Percentiles rank a stretch among this genome's conserved stretches.
These are phyloP conservation scores for Mus pahari DNA, from an alignment of 2,113 vertebrate species.

Conservation along the genomic window DNA sequence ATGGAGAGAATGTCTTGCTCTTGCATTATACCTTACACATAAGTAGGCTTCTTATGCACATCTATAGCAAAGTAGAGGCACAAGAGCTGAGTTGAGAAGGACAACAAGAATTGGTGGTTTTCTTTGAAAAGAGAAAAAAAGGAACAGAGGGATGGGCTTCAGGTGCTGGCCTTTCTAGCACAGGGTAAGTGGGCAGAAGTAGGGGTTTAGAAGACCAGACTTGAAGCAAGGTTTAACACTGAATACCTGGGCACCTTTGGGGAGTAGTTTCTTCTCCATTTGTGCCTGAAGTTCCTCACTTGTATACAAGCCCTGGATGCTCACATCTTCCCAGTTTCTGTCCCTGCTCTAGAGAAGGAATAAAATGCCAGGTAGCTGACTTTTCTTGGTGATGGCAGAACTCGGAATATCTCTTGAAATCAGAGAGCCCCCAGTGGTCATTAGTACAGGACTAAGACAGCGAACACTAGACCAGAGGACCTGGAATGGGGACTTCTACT, in stretches of 20 bases:
- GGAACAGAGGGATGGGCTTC: not conserved
- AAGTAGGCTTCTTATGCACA: not conserved
- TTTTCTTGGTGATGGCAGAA: not conserved
- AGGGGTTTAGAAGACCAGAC: not conserved
- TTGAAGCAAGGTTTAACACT: conserved; percentile 28
- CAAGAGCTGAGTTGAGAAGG: not conserved
- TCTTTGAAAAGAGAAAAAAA: conserved; percentile 50
- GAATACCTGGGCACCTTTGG: not conserved
- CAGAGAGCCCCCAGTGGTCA: not conserved
- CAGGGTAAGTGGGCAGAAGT: not conserved
- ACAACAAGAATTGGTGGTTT: conserved; percentile 2
- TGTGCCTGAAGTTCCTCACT: not conserved
- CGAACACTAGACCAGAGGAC: not conserved
- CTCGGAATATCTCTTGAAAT: conserved; percentile 31
- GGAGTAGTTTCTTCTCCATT: not conserved
- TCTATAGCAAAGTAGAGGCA: not conserved
- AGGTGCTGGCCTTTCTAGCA: conserved; percentile 15
- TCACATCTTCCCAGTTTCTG: not conserved
- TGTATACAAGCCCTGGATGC: not conserved
- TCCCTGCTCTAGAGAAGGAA: conserved; percentile 15
- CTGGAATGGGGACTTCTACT: conserved; percentile 22
- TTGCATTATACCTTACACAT: not conserved
- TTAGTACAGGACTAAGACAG: not conserved
- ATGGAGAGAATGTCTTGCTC: conserved; percentile 32
- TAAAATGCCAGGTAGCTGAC: not conserved